These are phyloP conservation scores for Xerus rutilus DNA, from an alignment of 2,797 vertebrate genomes.

Conservation along the genomic window DNA sequence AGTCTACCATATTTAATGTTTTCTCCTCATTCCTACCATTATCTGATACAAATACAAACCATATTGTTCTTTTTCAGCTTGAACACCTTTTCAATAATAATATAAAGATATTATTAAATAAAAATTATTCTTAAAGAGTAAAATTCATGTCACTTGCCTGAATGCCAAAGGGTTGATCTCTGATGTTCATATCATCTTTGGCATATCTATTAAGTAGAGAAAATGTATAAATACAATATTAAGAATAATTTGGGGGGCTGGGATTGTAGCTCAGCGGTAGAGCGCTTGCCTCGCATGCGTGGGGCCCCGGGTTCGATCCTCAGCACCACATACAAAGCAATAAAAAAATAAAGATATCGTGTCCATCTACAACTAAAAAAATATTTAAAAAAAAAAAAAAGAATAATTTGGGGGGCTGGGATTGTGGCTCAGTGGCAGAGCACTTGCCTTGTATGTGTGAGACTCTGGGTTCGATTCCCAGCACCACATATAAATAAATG, in stretches of 20 bases:
- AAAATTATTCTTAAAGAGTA: conserved; percentile 72
- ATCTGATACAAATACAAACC: conserved; percentile 34
- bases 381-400: no score
- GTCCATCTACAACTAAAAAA: no score
- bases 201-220: conserved; percentile 92
- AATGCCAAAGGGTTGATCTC: conserved; percentile 99
- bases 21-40: conserved; percentile 18
- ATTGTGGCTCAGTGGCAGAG: no score
- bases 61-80: not conserved
- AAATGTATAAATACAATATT: conserved; percentile 52
- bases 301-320: no score
- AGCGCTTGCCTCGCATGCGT: no score
- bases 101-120: conserved; percentile 76
- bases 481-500: no score
- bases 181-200: conserved; percentile 99
- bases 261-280: no score
- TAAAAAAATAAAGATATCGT: no score
- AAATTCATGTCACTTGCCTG: conserved; percentile 91
- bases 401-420: no score
- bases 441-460: no score
- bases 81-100: conserved; percentile 37
- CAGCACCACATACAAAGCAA: no score
- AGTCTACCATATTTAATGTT: conserved; percentile 17
- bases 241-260: not conserved
- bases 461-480: no score